phyloP scores from a whole-genome alignment of 2,113 vertebrate species.

The Onychorhynchus coronatus region DNA sequence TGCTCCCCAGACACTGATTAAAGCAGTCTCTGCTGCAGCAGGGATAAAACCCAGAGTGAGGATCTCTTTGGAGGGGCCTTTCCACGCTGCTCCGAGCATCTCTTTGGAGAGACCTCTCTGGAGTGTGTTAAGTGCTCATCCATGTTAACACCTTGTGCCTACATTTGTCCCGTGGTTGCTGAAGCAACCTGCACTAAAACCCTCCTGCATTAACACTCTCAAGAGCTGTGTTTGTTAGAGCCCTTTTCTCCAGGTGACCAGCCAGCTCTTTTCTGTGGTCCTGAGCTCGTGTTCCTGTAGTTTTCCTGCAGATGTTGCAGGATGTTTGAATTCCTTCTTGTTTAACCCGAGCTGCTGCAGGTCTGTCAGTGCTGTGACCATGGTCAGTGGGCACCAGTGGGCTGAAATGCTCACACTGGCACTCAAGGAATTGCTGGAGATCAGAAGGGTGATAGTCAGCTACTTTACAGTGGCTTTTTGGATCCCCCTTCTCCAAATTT shows the following conservation, averaged over 20 bases:
- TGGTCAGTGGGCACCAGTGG: not conserved
- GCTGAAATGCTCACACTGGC: not conserved
- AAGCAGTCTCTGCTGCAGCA: not conserved
- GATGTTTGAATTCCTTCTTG: not conserved
- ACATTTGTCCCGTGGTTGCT: slow-evolving; percentile 47
- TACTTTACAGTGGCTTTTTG: not conserved
- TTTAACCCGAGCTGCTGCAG: not conserved
- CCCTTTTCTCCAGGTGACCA: not conserved
- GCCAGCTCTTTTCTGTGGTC: not conserved
- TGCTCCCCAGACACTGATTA: not conserved
- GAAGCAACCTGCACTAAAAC: slow-evolving; percentile 15
- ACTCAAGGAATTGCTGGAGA: not conserved
- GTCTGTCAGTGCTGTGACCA: not conserved
- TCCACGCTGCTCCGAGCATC: not conserved
- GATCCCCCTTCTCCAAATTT: not conserved
- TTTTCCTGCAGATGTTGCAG: not conserved
- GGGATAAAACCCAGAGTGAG: not conserved
- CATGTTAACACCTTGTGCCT: slow-evolving; percentile 49
- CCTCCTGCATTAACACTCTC: not conserved
- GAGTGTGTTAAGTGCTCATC: slow-evolving; percentile 48
- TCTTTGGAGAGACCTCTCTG: not conserved
- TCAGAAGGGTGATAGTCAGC: not conserved
- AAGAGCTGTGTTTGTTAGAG: not conserved
- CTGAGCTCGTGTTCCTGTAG: not conserved
- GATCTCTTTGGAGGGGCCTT: not conserved